Percentiles rank a stretch among this genome's conserved stretches.
These are phyloP conservation scores for Pantherophis alleghaniensis DNA, from an alignment of 2,797 vertebrate species.

Conservation along the genomic window DNA sequence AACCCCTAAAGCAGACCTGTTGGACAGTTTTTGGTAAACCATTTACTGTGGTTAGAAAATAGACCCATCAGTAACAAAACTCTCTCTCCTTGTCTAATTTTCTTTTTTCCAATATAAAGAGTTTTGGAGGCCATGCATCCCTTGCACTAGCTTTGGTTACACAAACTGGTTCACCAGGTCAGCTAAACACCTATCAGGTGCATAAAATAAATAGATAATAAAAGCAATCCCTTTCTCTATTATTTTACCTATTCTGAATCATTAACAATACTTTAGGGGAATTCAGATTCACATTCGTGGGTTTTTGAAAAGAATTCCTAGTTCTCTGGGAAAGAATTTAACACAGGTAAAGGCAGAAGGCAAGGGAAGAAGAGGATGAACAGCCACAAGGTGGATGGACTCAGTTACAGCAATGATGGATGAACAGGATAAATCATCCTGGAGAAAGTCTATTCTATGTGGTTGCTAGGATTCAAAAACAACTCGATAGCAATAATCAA, in stretches of 20 bases:
- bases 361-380: neutral
- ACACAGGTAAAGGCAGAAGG: neutral
- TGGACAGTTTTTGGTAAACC: neutral
- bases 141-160: neutral
- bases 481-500: neutral
- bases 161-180: neutral
- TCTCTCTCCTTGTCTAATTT: neutral
- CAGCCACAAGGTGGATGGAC: neutral
- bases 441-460: neutral
- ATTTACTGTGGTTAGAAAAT: neutral
- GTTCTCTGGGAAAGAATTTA: neutral
- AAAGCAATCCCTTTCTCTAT: neutral
- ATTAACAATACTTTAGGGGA: neutral
- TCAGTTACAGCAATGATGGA: neutral
- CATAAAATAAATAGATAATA: neutral
- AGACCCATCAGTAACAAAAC: neutral
- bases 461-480: neutral
- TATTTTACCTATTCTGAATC: neutral
- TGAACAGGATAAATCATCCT: neutral
- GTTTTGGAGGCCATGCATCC: neutral
- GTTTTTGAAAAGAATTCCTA: neutral
- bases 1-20: neutral
- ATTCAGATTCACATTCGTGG: neutral
- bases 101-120: neutral
- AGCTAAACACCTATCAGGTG: neutral